Evolutionary conservation across 2,888 invertebrate genomes (phyloP).

Genomic region (Perdita meconis): DNA sequence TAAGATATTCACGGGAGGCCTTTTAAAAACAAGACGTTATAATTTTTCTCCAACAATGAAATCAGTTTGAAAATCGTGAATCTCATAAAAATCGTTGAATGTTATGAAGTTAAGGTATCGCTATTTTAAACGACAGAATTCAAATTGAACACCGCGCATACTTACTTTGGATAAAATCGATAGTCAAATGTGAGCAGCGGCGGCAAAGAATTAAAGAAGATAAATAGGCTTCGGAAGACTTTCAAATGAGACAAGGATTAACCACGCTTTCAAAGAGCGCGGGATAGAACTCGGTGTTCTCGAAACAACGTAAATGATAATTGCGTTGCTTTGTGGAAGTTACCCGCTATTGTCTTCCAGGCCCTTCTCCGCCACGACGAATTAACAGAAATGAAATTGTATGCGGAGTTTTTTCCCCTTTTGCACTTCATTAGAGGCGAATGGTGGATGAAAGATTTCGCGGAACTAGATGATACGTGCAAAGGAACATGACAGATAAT

Average conservation of each 20-base stretch:
- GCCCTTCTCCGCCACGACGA: slow-evolving; percentile 19
- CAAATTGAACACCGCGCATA: no score
- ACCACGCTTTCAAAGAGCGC: background rate
- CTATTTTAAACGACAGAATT: no score
- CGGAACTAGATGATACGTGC: slow-evolving; percentile 4
- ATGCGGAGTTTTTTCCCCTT: slow-evolving; percentile 16
- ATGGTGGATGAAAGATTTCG: slow-evolving; percentile 17
- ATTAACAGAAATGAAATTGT: slow-evolving; percentile 56
- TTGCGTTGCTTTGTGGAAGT: slow-evolving; percentile 56
- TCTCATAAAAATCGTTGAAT: no score
- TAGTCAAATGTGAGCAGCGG: no score
- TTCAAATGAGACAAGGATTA: slow-evolving; percentile 13
- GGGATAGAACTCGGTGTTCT: slow-evolving; percentile 6
- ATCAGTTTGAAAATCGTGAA: no score
- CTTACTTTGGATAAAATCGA: no score
- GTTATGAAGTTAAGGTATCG: no score
- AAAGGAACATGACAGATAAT: slow-evolving; percentile 7
- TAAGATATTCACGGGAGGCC: no score
- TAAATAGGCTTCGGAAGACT: background rate
- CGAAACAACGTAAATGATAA: slow-evolving; percentile 51
- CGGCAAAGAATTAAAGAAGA: no score
- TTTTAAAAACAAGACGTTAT: no score
- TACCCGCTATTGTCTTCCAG: slow-evolving; percentile 26
- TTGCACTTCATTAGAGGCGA: slow-evolving; percentile 26
- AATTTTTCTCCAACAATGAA: no score